Conservation (phyloP, 2,888 invertebrate species). For the Lucinisca nassula region DNA sequence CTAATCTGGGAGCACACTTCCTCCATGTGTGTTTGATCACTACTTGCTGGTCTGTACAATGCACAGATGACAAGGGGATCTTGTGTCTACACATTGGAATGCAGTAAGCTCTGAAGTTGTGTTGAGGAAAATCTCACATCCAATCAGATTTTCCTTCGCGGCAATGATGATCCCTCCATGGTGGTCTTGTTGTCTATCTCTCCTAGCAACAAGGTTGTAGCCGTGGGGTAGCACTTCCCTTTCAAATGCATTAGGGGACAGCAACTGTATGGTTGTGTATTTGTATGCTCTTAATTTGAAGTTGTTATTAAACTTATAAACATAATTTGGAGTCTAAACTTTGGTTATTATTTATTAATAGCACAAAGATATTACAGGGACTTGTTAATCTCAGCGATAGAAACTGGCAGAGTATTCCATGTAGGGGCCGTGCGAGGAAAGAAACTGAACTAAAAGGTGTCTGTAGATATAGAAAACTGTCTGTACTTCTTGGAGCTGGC, state of each 20-base stretch:
- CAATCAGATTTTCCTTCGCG: not conserved
- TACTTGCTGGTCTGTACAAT: slow-evolving; percentile 27
- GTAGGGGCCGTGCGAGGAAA: too few species aligned
- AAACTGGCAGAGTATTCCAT: too few species aligned
- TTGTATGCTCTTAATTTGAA: too few species aligned
- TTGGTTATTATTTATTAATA: too few species aligned
- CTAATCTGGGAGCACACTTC: slow-evolving; percentile 1
- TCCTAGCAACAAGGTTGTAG: slow-evolving; percentile 14
- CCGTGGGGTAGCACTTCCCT: not conserved
- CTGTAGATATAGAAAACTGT: too few species aligned
- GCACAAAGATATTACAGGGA: too few species aligned
- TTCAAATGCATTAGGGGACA: not conserved
- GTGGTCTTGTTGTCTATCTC: not conserved
- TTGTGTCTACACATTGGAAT: not conserved
- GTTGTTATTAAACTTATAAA: too few species aligned
- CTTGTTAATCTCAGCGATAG: too few species aligned
- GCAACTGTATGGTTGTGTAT: too few species aligned
- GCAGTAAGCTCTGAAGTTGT: slow-evolving; percentile 8
- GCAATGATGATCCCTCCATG: not conserved
- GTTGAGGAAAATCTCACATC: not conserved
- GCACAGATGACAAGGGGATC: not conserved
- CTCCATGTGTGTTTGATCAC: slow-evolving; percentile 21
- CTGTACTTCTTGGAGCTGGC: too few species aligned
- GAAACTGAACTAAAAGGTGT: too few species aligned
- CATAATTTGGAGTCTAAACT: too few species aligned